phyloP scores from a whole-genome alignment of 2,113 vertebrate genomes.

The Tenrec ecaudatus region DNA sequence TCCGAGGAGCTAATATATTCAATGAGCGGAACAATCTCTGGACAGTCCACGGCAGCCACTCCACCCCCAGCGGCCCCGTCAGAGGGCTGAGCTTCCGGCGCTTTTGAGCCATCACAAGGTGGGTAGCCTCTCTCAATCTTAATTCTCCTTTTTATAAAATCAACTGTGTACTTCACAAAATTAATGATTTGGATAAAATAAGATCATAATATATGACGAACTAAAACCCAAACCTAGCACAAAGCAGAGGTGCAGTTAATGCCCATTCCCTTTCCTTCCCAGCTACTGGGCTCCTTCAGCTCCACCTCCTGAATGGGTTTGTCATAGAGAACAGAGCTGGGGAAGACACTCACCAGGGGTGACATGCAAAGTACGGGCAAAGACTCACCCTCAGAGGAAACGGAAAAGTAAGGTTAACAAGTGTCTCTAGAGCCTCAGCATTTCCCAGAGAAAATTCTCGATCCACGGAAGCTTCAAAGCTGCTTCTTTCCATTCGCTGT shows the following conservation, averaged over 20 bases:
- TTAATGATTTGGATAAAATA: not conserved
- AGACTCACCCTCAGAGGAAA: not conserved
- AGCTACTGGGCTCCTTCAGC: not conserved
- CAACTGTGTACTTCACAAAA: not conserved
- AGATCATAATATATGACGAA: too few species aligned
- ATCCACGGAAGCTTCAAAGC: not conserved
- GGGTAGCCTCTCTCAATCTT: not conserved
- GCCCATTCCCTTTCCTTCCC: not conserved
- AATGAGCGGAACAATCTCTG: too few species aligned
- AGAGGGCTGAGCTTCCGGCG: not conserved
- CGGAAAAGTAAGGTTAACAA: not conserved
- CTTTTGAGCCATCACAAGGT: not conserved
- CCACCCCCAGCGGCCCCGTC: too few species aligned
- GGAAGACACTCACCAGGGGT: not conserved
- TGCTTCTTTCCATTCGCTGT: not conserved
- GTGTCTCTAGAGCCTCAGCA: not conserved
- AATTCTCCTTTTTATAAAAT: constrained; percentile 16
- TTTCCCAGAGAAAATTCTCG: not conserved
- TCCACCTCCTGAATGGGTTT: not conserved
- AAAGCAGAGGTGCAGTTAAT: not conserved
- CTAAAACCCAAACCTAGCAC: not conserved
- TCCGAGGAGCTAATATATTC: too few species aligned
- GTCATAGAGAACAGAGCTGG: not conserved
- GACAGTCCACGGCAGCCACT: too few species aligned
- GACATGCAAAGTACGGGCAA: not conserved